Conservation (phyloP, 2,888 invertebrate genomes). For the Neocrepidodera transversa region DNA sequence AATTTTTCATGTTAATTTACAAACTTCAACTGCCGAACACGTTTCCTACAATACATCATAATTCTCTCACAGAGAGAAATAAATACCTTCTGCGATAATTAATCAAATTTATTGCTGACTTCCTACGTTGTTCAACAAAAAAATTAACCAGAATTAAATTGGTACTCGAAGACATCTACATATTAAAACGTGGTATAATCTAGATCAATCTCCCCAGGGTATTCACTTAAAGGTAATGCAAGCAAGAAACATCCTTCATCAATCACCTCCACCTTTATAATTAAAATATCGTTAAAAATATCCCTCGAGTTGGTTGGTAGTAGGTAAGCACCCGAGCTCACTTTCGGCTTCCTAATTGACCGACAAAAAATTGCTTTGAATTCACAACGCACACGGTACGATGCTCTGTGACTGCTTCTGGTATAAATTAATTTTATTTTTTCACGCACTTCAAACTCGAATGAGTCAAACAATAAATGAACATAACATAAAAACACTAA, state of each 20-base stretch:
- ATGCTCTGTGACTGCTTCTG: neutral
- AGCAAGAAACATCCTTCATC: conserved; percentile 18
- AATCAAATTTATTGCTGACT: conserved; percentile 19
- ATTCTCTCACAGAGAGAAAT: conserved; percentile 7
- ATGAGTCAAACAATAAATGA: too few species aligned
- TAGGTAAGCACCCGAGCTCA: conserved; percentile 8
- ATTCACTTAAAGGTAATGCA: conserved; percentile 16
- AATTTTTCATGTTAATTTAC: neutral
- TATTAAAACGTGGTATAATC: conserved; percentile 21
- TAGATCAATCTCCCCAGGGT: conserved; percentile 22
- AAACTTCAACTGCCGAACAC: neutral
- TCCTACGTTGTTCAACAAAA: conserved; percentile 15
- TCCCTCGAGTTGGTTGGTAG: too few species aligned
- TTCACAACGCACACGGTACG: neutral
- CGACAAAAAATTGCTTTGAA: conserved; percentile 11
- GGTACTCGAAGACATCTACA: conserved; percentile 24
- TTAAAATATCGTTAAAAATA: conserved; percentile 27
- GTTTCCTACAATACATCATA: neutral
- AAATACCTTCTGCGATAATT: neutral
- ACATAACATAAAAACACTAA: too few species aligned
- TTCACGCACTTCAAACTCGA: too few species aligned
- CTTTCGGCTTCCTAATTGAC: conserved; percentile 26
- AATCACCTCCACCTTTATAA: conserved; percentile 26
- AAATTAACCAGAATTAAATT: conserved; percentile 18
- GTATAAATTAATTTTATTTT: neutral